These are phyloP conservation scores for Limnephilus rhombicus DNA, from an alignment of 2,888 invertebrate species.

Conservation along the genomic window DNA sequence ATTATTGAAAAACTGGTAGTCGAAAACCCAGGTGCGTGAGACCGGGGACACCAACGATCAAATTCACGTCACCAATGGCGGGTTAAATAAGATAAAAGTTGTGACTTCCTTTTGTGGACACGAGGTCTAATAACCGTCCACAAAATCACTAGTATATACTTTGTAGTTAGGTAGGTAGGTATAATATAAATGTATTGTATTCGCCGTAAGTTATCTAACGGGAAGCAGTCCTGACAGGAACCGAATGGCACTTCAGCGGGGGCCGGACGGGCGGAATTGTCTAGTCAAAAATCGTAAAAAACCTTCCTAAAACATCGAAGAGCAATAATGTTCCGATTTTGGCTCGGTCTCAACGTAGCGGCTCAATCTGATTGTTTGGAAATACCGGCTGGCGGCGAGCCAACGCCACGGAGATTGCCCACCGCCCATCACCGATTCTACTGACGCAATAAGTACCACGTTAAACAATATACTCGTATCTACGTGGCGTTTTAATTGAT, in stretches of 20 bases:
- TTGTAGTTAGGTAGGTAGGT: too few species aligned
- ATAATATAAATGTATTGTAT: too few species aligned
- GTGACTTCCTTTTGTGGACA: too few species aligned
- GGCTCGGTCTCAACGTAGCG: conserved; percentile 17
- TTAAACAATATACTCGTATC: not conserved
- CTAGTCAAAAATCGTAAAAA: conserved; percentile 53
- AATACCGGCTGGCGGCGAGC: conserved; percentile 35
- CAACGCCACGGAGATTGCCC: conserved; percentile 15
- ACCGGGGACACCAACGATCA: too few species aligned
- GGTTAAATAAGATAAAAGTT: too few species aligned
- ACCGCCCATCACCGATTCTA: not conserved
- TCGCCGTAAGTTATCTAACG: not conserved
- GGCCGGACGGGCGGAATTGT: conserved; percentile 52
- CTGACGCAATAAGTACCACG: not conserved
- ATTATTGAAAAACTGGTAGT: too few species aligned
- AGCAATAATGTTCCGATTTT: conserved; percentile 36
- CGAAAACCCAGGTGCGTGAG: too few species aligned
- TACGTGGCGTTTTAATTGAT: not conserved
- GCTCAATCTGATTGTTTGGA: conserved; percentile 38
- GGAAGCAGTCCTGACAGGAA: not conserved
- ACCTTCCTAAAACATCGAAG: not conserved
- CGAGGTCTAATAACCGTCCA: not conserved
- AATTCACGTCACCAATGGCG: too few species aligned
- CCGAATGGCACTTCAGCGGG: conserved; percentile 9
- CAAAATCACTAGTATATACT: not conserved